A percentile compares a stretch with the other conserved stretches of the same genome.
phyloP scores from a whole-genome alignment of 2,113 vertebrate species.

The Rafetus swinhoei region DNA sequence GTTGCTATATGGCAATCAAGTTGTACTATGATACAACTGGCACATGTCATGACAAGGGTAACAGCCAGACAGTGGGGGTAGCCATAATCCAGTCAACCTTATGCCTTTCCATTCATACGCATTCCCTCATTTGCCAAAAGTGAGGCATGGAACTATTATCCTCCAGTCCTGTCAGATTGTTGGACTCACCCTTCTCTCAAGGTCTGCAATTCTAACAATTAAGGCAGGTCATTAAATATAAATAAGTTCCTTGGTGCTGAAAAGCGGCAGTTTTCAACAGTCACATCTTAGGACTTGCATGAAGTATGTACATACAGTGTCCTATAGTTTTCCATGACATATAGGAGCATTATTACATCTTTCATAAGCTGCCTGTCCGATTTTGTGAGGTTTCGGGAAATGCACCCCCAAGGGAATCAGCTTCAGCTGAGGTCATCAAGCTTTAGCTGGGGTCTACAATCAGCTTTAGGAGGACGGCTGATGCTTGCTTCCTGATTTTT shows the following conservation, averaged over 20 bases:
- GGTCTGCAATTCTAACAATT: constrained; percentile 57
- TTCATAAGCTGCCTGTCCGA: constrained; percentile 70
- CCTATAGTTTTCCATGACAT: constrained; percentile 70
- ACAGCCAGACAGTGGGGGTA: not conserved
- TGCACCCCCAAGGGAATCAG: constrained; percentile 41
- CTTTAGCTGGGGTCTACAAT: constrained; percentile 22
- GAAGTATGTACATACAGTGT: constrained; percentile 69
- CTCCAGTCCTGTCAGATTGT: constrained; percentile 1
- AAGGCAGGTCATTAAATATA: constrained; percentile 31
- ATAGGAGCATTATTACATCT: constrained; percentile 41
- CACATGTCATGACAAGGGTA: not conserved
- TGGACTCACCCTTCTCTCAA: constrained; percentile 15
- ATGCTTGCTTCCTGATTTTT: constrained; percentile 36
- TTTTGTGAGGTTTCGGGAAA: constrained; percentile 67
- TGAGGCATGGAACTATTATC: not conserved
- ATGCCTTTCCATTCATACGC: not conserved
- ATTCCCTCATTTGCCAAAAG: not conserved
- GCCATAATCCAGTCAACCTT: not conserved
- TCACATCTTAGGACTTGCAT: constrained; percentile 50
- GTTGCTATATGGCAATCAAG: not conserved
- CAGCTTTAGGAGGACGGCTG: constrained; percentile 30
- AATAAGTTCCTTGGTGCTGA: constrained; percentile 28
- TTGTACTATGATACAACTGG: not conserved
- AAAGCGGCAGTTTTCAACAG: constrained; percentile 56
- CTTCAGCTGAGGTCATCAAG: too few relatives aligned